These are phyloP conservation scores for Morpho deidamia DNA, from an alignment of 2,888 invertebrate species.

Conservation along the genomic window DNA sequence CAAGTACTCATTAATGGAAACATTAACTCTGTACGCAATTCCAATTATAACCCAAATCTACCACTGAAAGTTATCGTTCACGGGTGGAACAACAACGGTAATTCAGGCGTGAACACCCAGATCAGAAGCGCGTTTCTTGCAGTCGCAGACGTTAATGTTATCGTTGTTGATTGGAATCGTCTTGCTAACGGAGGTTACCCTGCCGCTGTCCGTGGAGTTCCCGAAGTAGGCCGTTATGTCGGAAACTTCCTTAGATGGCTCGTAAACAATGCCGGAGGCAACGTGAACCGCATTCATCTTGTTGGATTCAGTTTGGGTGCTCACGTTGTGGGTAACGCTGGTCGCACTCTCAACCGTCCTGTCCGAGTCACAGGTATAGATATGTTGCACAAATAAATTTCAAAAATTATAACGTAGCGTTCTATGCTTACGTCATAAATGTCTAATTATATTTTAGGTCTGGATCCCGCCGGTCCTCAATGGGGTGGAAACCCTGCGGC, in stretches of 20 bases:
- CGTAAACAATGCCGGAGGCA: conserved; percentile 45
- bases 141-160: conserved; percentile 40
- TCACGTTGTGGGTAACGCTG: conserved; percentile 56
- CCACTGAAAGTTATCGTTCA: conserved; percentile 41
- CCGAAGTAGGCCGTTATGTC: conserved; percentile 43
- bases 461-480: conserved; percentile 46
- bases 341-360: conserved; percentile 40
- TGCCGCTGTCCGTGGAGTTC: conserved; percentile 40
- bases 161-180: conserved; percentile 51
- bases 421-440: neutral
- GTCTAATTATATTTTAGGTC: conserved; percentile 28
- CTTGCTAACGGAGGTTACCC: conserved; percentile 39
- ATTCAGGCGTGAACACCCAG: conserved; percentile 31
- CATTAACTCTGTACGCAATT: conserved; percentile 34
- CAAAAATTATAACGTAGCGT: neutral
- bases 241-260: conserved; percentile 55
- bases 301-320: conserved; percentile 65
- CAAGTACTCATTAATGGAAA: conserved; percentile 38
- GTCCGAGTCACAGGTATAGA: conserved; percentile 48
- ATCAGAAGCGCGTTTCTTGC: conserved; percentile 39
- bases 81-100: conserved; percentile 43
- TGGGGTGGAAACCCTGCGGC: conserved; percentile 36
- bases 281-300: conserved; percentile 55
- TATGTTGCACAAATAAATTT: too few relatives aligned
- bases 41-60: conserved; percentile 35